phyloP scores from a whole-genome alignment of 2,888 invertebrate species.

The Chironomus tentans region DNA sequence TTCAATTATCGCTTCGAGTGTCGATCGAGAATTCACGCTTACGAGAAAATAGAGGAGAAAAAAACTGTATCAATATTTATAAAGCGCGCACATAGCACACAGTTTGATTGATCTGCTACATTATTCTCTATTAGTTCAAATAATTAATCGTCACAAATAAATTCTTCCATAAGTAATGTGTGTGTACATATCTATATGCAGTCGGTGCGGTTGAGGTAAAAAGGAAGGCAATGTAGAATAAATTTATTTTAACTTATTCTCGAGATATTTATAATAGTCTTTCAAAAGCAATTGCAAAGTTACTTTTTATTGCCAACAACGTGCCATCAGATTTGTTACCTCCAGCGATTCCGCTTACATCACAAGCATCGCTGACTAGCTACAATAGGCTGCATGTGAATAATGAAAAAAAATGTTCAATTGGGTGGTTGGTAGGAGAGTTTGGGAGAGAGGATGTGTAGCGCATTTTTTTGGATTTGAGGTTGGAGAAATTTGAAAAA shows the following conservation, averaged over 20 bases:
- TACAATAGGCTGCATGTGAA: no score
- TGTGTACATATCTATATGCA: no score
- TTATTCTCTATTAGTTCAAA: background rate
- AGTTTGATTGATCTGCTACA: background rate
- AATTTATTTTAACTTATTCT: background rate
- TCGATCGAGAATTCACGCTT: background rate
- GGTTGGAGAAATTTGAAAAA: no score
- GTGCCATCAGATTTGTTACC: slow-evolving; percentile 4
- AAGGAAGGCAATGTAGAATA: background rate
- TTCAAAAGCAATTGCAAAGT: background rate
- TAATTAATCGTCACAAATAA: background rate
- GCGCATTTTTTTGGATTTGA: no score
- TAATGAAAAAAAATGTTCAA: no score
- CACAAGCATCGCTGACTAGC: no score
- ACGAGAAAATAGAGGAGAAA: background rate
- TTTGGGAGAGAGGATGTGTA: no score
- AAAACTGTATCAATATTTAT: slow-evolving; percentile 11
- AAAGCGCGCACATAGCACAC: background rate
- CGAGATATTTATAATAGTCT: background rate
- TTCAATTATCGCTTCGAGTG: background rate
- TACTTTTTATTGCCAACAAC: background rate
- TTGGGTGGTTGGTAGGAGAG: no score
- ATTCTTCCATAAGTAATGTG: background rate
- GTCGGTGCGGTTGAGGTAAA: no score
- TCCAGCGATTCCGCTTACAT: background rate